A percentile compares a stretch with the other conserved stretches of the same genome.
These are phyloP conservation scores for Drosophila emarginata DNA, from an alignment of 2,888 invertebrate species.

Conservation along the genomic window DNA sequence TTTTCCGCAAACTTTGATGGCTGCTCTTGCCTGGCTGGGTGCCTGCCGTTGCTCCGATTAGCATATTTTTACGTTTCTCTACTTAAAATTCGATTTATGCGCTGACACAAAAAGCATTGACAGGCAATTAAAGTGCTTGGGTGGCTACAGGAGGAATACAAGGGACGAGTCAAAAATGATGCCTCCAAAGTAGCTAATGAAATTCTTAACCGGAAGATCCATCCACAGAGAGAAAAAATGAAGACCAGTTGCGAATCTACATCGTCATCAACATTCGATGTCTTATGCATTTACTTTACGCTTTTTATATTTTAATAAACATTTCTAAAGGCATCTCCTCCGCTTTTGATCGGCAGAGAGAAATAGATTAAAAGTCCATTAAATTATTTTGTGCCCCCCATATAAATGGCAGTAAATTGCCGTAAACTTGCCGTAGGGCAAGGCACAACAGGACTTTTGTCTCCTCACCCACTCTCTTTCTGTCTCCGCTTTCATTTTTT, in stretches of 20 bases:
- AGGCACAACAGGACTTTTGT: conserved; percentile 33
- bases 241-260: neutral
- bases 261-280: conserved; percentile 47
- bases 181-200: conserved; percentile 44
- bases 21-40: neutral
- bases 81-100: conserved; percentile 46
- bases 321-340: conserved; percentile 58
- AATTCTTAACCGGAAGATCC: conserved; percentile 38
- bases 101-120: conserved; percentile 44
- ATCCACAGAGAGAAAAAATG: conserved; percentile 20
- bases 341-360: conserved; percentile 62
- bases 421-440: conserved; percentile 39
- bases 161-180: neutral
- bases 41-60: conserved; percentile 26
- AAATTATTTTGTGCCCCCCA: conserved; percentile 61
- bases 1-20: conserved; percentile 42
- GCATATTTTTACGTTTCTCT: conserved; percentile 42
- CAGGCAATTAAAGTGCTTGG: conserved; percentile 51
- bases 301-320: conserved; percentile 33
- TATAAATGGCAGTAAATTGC: conserved; percentile 63
- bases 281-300: conserved; percentile 22
- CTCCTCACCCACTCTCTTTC: neutral
- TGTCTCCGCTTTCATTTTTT: neutral
- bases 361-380: conserved; percentile 74
- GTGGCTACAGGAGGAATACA: neutral